These are phyloP conservation scores for Helicoverpa assulta DNA, from an alignment of 2,888 invertebrate species.

Conservation along the genomic window DNA sequence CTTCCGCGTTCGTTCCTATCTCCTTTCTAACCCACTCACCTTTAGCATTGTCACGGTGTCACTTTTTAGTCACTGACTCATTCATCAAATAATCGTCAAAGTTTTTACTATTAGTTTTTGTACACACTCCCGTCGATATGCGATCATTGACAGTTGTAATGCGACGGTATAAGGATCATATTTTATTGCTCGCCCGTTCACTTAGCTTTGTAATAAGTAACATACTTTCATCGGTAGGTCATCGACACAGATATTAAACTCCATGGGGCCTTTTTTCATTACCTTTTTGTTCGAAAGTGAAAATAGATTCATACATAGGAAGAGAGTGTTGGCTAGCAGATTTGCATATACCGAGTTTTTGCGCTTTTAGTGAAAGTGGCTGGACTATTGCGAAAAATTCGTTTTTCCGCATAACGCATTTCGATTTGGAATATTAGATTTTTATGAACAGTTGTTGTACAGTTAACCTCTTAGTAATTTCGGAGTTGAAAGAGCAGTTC, in stretches of 20 bases:
- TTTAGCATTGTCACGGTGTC: constrained; percentile 60
- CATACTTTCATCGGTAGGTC: constrained; percentile 77
- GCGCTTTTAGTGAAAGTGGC: constrained; percentile 64
- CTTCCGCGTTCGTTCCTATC: constrained; percentile 38
- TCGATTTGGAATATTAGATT: constrained; percentile 27
- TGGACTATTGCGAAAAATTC: constrained; percentile 50
- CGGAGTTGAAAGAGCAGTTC: neutral
- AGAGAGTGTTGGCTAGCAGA: constrained; percentile 45
- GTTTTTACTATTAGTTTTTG: constrained; percentile 72
- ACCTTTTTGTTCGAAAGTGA: constrained; percentile 78
- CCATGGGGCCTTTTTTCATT: constrained; percentile 68
- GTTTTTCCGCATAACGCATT: constrained; percentile 40
- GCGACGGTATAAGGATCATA: constrained; percentile 66
- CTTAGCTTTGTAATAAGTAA: constrained; percentile 59
- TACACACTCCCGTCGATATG: constrained; percentile 45
- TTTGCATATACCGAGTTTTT: constrained; percentile 57
- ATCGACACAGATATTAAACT: constrained; percentile 74
- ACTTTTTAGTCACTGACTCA: constrained; percentile 64
- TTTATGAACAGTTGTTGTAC: constrained; percentile 26
- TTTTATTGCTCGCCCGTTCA: constrained; percentile 52
- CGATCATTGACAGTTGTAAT: constrained; percentile 59
- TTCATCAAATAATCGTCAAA: constrained; percentile 73
- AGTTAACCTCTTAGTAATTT: neutral
- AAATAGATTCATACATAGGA: constrained; percentile 67
- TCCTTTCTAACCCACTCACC: constrained; percentile 58